phyloP scores from a whole-genome alignment of 2,113 vertebrate genomes.

The Boleophthalmus pectinirostris region DNA sequence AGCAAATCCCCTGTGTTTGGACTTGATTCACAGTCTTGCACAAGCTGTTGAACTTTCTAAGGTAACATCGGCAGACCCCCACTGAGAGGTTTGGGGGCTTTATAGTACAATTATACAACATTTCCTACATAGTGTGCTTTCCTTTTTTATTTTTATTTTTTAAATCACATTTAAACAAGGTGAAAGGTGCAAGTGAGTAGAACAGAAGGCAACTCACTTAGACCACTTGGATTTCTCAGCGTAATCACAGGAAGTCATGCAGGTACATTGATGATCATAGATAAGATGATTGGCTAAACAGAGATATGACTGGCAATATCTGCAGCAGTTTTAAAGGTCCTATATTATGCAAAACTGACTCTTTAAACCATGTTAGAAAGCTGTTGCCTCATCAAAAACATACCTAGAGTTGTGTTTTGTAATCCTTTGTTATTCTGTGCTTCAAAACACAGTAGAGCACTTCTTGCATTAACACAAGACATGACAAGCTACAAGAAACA shows the following conservation, averaged over 20 bases:
- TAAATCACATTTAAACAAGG: not conserved
- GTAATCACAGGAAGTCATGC: too few relatives aligned
- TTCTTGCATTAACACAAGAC: too few relatives aligned
- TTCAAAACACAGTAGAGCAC: too few relatives aligned
- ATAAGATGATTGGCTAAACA: not conserved
- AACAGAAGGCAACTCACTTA: not conserved
- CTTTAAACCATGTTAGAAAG: too few relatives aligned
- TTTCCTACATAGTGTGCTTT: not conserved
- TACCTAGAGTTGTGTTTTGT: too few relatives aligned
- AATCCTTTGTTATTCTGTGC: too few relatives aligned
- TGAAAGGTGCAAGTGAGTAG: not conserved
- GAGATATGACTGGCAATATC: too few relatives aligned
- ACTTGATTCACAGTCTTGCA: not conserved
- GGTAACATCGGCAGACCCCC: not conserved
- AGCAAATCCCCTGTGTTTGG: not conserved
- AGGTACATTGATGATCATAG: too few relatives aligned
- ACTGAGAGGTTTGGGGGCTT: not conserved
- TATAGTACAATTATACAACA: not conserved
- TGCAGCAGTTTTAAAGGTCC: too few relatives aligned
- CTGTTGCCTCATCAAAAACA: too few relatives aligned
- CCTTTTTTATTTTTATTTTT: not conserved
- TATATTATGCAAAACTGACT: too few relatives aligned
- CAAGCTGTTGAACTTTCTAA: conserved; percentile 2
- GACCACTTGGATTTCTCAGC: not conserved
- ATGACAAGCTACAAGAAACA: too few relatives aligned